Percentiles rank a stretch among this genome's conserved stretches.
phyloP scores from a whole-genome alignment of 2,113 vertebrate genomes.

The Phainopepla nitens region DNA sequence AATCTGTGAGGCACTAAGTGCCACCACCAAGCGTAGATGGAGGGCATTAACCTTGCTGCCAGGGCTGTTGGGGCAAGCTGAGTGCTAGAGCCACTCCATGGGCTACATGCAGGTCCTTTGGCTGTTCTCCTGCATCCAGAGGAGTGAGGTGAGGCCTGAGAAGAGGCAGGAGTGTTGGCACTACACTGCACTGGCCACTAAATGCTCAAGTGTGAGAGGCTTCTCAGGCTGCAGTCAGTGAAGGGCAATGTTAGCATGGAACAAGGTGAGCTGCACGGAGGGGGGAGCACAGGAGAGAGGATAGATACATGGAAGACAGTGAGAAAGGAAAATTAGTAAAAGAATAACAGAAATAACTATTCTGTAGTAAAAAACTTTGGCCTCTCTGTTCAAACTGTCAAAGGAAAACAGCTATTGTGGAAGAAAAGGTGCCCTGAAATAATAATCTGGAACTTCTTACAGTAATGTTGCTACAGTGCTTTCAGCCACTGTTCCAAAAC shows the following conservation, averaged over 20 bases:
- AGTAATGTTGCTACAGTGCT: neutral
- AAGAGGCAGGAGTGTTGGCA: slow-evolving; percentile 11
- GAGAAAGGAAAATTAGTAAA: neutral
- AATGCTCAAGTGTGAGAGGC: neutral
- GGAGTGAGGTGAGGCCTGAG: neutral
- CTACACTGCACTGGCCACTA: neutral
- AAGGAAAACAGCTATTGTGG: neutral
- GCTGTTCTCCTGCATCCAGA: neutral
- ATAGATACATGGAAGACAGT: neutral
- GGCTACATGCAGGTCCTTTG: neutral
- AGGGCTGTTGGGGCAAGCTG: neutral
- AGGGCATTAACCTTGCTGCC: fast-evolving
- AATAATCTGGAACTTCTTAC: neutral
- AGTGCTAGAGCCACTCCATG: neutral
- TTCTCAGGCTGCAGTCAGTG: fast-evolving
- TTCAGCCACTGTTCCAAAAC: neutral
- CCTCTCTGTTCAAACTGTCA: neutral
- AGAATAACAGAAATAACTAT: neutral
- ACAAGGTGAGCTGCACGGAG: neutral
- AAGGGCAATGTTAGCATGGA: neutral
- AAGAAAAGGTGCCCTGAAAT: neutral
- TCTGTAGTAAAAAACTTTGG: slow-evolving; percentile 20
- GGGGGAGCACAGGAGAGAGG: neutral
- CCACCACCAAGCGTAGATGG: fast-evolving
- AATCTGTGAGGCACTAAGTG: neutral